These are phyloP conservation scores for Oxyruncus cristatus DNA, from an alignment of 2,113 vertebrate species.

Conservation along the genomic window DNA sequence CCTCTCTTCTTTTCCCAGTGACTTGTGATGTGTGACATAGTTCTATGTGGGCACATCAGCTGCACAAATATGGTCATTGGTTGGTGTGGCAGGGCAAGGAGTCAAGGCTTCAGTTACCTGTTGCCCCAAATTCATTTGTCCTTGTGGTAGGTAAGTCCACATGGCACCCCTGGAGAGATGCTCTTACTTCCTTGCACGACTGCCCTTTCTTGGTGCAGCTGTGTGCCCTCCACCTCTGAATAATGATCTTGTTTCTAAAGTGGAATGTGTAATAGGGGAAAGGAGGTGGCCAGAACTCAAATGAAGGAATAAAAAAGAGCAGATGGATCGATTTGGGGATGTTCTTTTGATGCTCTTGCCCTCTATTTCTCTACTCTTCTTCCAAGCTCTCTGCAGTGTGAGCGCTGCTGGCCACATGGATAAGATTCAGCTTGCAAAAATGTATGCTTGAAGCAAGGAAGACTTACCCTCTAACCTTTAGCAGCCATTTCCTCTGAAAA, in stretches of 20 bases:
- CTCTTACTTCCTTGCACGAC: background rate
- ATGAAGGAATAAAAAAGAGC: background rate
- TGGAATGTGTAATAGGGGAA: background rate
- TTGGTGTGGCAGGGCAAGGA: background rate
- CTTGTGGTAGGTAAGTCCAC: rapidly evolving
- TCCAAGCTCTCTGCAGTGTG: background rate
- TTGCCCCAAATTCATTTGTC: background rate
- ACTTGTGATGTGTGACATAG: background rate
- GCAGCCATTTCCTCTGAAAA: constrained; percentile 69
- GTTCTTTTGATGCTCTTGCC: constrained; percentile 44
- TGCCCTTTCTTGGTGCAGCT: background rate
- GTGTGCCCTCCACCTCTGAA: background rate
- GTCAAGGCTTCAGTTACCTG: background rate
- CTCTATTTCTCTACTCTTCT: constrained; percentile 16
- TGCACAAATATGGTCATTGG: background rate
- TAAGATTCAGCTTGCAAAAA: constrained; percentile 62
- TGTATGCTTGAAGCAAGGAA: constrained; percentile 48
- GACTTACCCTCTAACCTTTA: constrained; percentile 63
- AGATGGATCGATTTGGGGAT: background rate
- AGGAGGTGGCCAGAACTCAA: background rate
- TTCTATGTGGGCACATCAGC: background rate
- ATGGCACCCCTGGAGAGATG: background rate
- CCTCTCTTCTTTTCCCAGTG: background rate
- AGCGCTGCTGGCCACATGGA: constrained; percentile 66
- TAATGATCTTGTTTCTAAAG: background rate